Base-by-base conservation (phyloP, 1,140 invertebrate species). In the Calliopsis andreniformis region DNA sequence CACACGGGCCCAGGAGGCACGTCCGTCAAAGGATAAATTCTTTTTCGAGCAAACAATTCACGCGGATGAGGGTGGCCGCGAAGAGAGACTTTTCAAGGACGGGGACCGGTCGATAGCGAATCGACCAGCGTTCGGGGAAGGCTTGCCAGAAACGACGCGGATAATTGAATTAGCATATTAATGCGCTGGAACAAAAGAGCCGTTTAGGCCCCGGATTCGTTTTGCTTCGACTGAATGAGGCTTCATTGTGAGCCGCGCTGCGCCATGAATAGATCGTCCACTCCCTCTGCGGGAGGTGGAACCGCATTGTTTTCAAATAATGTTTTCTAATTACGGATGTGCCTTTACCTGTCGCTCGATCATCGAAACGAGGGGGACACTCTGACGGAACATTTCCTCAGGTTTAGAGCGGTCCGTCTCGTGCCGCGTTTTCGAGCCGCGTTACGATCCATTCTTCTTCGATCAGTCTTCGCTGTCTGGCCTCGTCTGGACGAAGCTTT, bases 161-260 rank as follows among this genome's bases (percentile, higher is more conserved):
- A 73, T 83, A 78, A 83, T 83, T 73, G 81, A 78, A 81, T 83
- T 81, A 83, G 73, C 79, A 75, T 83, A 83, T 78, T 82, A 81
- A 82, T 83, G 64, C 53, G 28, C 16, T 61, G 71, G 80, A 79
- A 79, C 64, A 79, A 79, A 82, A 47, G 69, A 59, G 23, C 72
- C 70, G 76, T 83, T 82, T 80, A 82, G 79, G 56, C 12, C n/a
- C 61, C 28, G 67, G 23, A 80, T 82, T 82, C 80, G 56, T 82
- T 80, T 80, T 78, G 67, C 67, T 62, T 80, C 66, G 47, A 10
- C 69, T 30, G 18, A 79, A 70, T 45, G 64, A 59, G 67, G n/a
- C 49, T 68, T 70, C 58, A 76, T 80, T 80, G 67, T 72, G 20
- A 35, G 42, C 32, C 4, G 23, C 35, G 47, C 20, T 67, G 23